phyloP scores from a whole-genome alignment of 1,140 invertebrate species.

The Lucilia cuprina region DNA sequence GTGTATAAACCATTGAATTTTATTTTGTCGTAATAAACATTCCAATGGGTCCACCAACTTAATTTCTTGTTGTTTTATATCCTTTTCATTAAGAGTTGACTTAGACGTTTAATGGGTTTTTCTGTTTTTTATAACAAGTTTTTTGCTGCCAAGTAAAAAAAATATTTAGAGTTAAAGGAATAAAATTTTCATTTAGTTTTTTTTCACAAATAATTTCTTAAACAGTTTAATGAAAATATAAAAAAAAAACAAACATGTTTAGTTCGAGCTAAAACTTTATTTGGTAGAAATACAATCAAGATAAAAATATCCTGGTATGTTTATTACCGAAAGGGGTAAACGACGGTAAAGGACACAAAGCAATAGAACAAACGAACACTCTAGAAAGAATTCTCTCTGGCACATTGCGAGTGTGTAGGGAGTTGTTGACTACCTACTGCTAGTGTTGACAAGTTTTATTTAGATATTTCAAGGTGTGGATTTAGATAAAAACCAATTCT shows the following conservation, averaged over 20 bases:
- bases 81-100: conserved; percentile 38
- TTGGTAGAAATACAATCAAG: conserved; percentile 36
- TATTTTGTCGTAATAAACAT: conserved; percentile 38
- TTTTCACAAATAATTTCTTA: neutral
- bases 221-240: neutral
- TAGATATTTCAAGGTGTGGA: neutral
- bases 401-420: neutral
- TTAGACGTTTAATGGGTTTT: neutral
- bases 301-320: conserved; percentile 39
- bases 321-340: conserved; percentile 38
- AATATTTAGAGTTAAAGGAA: conserved; percentile 12
- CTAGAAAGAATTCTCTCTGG: no score
- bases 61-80: conserved; percentile 38
- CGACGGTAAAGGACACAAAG: neutral
- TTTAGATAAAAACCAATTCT: neutral
- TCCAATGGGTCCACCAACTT: conserved; percentile 40
- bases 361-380: no score
- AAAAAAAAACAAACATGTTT: conserved; percentile 18
- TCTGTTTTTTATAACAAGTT: neutral
- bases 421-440: neutral
- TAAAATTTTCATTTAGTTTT: neutral
- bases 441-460: neutral
- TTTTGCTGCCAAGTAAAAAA: neutral
- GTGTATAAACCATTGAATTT: conserved; percentile 7
- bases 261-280: neutral